A percentile compares a stretch with the other conserved stretches of the same genome.
Evolutionary conservation across 2,888 invertebrate genomes (phyloP).

Genomic region (Morinoia aosen): DNA sequence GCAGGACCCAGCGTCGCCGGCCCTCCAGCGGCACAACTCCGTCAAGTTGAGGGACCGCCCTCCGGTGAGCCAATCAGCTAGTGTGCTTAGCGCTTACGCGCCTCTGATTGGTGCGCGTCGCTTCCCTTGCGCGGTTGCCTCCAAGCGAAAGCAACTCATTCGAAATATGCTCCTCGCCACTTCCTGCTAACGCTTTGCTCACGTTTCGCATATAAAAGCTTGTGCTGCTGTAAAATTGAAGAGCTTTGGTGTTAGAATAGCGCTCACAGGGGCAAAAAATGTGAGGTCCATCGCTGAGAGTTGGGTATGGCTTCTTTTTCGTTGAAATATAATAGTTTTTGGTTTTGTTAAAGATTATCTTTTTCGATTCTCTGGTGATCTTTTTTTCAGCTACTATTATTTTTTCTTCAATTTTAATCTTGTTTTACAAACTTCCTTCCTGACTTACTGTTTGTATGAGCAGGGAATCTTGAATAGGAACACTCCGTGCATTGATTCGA

Average conservation of each 20-base stretch:
- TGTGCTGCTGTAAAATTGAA: neutral
- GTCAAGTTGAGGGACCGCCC: conserved; percentile 19
- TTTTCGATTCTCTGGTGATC: too few species aligned
- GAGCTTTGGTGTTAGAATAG: neutral
- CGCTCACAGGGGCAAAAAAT: too few species aligned
- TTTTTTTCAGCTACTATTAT: too few species aligned
- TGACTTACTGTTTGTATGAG: too few species aligned
- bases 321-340: too few species aligned
- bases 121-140: neutral
- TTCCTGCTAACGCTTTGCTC: neutral
- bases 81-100: neutral
- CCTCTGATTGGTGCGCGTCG: neutral
- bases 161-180: neutral
- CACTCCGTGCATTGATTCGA: too few species aligned
- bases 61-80: neutral
- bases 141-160: neutral
- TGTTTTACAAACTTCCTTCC: too few species aligned
- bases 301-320: too few species aligned
- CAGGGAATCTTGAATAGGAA: too few species aligned
- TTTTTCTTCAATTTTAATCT: too few species aligned
- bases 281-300: too few species aligned
- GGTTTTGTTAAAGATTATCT: too few species aligned
- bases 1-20: conserved; percentile 5
- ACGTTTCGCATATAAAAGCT: neutral
- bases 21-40: conserved; percentile 15